Base-by-base conservation (phyloP, 30 jellyfish, hydroid and myxozoan genomes). In the Cassiopea andromeda region DNA sequence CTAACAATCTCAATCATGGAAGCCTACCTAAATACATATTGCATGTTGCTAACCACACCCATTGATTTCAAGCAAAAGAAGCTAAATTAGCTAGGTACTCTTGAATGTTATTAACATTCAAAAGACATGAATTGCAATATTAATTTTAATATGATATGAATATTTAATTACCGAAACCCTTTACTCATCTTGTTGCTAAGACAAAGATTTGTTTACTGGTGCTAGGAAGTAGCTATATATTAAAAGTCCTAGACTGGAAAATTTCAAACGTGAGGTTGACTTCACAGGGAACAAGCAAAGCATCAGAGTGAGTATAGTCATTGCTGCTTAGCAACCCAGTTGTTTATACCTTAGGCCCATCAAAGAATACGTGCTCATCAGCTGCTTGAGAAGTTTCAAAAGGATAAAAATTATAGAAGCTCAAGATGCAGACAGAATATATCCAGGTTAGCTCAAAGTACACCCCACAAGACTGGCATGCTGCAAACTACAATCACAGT, bases 381-480 rank as follows among this genome's bases (percentile, higher is more conserved):
- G 73, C 43, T 2, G 73, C 15, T 64, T 4, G 15, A 64, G 15
- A 64, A 7, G 27, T 7, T 17, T 2, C 6, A 7, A 64, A 27
- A 2, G 27, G 15, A 17, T 64, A 2, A 7, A 64, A 4, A 17
- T 1, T 64, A 8, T 15, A 12, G 4, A 49, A 68, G 82, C 49
- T 46, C 89, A 87, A 76, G 67, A 87, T 87, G 94, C 94, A 87
- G 78, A 87, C 94, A 0, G 94, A 87, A 76, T 87, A 68, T 50
- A 87, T 87, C 43, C 86, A 80, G 48, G 94, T 87, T 27, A 72
- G 89, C 67, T 74, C 94, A 78, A 87, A 87, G 79, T 85, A 74
- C 45, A 87, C 94, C 69, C 94, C 94, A 15, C 94, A 87, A 77
- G 94, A 87, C 49, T 87, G 94, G 94, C 81, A 80, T 76, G 89